These are phyloP conservation scores for Pelecanoides urinatrix DNA, from an alignment of 2,113 vertebrate species.

Conservation along the genomic window DNA sequence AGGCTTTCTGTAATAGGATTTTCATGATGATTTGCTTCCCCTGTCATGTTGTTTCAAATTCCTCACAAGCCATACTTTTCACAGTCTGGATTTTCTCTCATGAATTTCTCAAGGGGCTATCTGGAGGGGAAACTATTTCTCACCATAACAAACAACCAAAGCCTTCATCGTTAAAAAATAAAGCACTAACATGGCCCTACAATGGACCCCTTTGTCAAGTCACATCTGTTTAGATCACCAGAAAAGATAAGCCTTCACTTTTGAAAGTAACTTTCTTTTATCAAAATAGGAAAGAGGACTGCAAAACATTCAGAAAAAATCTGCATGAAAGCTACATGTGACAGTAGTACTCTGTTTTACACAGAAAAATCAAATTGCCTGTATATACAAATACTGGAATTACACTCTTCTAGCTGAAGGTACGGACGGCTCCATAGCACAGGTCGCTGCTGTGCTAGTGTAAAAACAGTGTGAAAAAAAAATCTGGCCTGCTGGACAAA, in stretches of 20 bases:
- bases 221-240: conserved; percentile 62
- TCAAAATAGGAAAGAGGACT: conserved; percentile 7
- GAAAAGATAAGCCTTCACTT: conserved; percentile 44
- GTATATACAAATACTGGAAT: not conserved
- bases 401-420: not conserved
- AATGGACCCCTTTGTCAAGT: conserved; percentile 47
- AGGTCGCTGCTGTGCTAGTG: not conserved
- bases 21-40: conserved; percentile 12
- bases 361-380: not conserved
- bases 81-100: conserved; percentile 64
- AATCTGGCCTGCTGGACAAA: not conserved
- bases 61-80: conserved; percentile 60
- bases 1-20: not conserved
- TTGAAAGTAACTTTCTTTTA: conserved; percentile 35
- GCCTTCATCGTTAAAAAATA: conserved; percentile 53
- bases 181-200: conserved; percentile 20
- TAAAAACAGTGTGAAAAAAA: not conserved
- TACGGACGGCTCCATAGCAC: rapidly evolving
- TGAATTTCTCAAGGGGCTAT: conserved; percentile 62
- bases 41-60: conserved; percentile 56
- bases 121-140: conserved; percentile 58
- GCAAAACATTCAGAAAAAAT: not conserved
- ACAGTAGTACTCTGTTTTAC: not conserved
- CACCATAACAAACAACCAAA: conserved; percentile 64
- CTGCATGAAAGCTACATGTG: not conserved